Conservation (phyloP, 2,113 vertebrate species). For the Helogale parvula region DNA sequence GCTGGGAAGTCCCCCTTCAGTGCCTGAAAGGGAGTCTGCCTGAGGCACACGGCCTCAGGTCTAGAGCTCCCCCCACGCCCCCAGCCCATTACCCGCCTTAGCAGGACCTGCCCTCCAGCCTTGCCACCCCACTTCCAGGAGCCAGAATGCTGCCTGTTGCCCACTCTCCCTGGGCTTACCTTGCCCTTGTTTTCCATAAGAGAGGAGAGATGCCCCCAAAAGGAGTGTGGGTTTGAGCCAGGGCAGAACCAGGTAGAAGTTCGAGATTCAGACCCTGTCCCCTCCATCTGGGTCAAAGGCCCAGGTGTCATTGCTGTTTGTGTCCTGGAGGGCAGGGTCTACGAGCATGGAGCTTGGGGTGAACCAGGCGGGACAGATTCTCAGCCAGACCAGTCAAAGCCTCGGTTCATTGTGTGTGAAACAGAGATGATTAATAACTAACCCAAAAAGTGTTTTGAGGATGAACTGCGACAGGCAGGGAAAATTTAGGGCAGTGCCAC, state of each 20-base stretch:
- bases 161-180: not conserved
- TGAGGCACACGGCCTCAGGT: not conserved
- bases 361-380: not conserved
- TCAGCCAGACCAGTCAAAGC: not conserved
- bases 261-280: not conserved
- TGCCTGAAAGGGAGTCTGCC: not conserved
- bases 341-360: not conserved
- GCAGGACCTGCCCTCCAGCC: not conserved
- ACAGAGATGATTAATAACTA: too few species aligned
- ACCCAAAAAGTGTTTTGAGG: not conserved
- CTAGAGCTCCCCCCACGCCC: not conserved
- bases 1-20: not conserved
- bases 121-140: not conserved
- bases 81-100: not conserved
- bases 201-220: not conserved
- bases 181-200: not conserved
- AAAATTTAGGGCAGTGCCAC: rapidly evolving
- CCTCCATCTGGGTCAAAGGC: not conserved
- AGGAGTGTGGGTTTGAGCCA: not conserved
- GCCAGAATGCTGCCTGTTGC: not conserved
- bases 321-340: not conserved
- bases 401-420: not conserved
- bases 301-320: not conserved
- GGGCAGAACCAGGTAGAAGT: not conserved
- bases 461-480: not conserved